These are phyloP conservation scores for Montipora sp. DNA, from an alignment of 64 coral and sea anemone genomes.

Conservation along the genomic window DNA sequence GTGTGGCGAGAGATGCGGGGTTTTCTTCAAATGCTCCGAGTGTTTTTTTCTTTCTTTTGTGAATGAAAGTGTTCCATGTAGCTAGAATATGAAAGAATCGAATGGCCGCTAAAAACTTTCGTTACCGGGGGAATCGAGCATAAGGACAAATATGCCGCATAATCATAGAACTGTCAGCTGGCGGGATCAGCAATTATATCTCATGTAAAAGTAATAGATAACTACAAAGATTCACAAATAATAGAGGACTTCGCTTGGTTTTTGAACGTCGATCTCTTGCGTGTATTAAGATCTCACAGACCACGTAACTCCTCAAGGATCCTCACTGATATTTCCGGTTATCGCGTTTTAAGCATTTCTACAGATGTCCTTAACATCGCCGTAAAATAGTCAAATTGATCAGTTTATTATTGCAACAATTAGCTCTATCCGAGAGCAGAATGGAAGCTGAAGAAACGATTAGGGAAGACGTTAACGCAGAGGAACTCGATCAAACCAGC, in stretches of 20 bases:
- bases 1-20: too few relatives aligned
- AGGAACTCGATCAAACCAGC: not conserved
- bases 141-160: constrained; percentile 8
- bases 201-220: too few relatives aligned
- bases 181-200: not conserved
- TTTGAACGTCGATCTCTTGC: not conserved
- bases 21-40: too few relatives aligned
- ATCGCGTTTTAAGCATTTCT: too few relatives aligned
- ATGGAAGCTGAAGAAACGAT: not conserved
- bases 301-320: too few relatives aligned
- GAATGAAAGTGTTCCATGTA: too few relatives aligned
- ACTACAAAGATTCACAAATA: too few relatives aligned
- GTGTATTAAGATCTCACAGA: not conserved
- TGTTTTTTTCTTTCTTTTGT: too few relatives aligned
- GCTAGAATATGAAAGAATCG: too few relatives aligned
- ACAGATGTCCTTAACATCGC: too few relatives aligned
- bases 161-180: not conserved
- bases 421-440: not conserved
- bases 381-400: not conserved
- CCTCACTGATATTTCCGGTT: too few relatives aligned
- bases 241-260: too few relatives aligned
- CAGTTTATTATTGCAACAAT: not conserved
- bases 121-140: not conserved
- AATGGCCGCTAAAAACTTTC: not conserved
- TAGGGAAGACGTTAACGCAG: not conserved